These are phyloP conservation scores for Marasmarcha lunaedactyla DNA, from an alignment of 2,888 invertebrate genomes.

Conservation along the genomic window DNA sequence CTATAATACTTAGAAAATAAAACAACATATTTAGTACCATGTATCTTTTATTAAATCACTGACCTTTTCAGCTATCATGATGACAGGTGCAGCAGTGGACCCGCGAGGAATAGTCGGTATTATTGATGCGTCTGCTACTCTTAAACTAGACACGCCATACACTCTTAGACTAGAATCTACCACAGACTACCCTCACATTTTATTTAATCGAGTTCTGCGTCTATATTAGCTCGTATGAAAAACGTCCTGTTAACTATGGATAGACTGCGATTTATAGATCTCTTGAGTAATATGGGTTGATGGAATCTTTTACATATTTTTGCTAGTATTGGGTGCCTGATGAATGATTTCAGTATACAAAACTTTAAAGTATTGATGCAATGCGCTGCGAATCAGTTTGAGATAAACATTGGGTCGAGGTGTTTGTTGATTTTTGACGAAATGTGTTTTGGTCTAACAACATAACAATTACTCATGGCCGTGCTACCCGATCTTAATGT, in stretches of 20 bases:
- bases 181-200: no score
- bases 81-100: slow-evolving; percentile 53
- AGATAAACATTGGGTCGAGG: slow-evolving; percentile 22
- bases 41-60: slow-evolving; percentile 57
- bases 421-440: slow-evolving; percentile 31
- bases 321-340: not conserved
- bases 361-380: slow-evolving; percentile 17
- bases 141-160: slow-evolving; percentile 43
- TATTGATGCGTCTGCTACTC: slow-evolving; percentile 54
- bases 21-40: slow-evolving; percentile 40
- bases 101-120: slow-evolving; percentile 59
- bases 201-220: no score
- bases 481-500: slow-evolving; percentile 7
- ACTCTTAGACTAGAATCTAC: slow-evolving; percentile 45
- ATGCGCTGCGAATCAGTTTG: slow-evolving; percentile 12
- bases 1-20: slow-evolving; percentile 33
- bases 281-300: not conserved
- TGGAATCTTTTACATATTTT: not conserved
- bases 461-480: slow-evolving; percentile 27
- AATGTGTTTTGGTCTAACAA: slow-evolving; percentile 26
- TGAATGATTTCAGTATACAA: slow-evolving; percentile 9
- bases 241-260: no score
- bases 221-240: no score
- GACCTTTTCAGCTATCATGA: slow-evolving; percentile 64
- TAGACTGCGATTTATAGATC: no score